Evolutionary conservation across 2,888 invertebrate genomes (phyloP).

Genomic region (Leucophenga montana): DNA sequence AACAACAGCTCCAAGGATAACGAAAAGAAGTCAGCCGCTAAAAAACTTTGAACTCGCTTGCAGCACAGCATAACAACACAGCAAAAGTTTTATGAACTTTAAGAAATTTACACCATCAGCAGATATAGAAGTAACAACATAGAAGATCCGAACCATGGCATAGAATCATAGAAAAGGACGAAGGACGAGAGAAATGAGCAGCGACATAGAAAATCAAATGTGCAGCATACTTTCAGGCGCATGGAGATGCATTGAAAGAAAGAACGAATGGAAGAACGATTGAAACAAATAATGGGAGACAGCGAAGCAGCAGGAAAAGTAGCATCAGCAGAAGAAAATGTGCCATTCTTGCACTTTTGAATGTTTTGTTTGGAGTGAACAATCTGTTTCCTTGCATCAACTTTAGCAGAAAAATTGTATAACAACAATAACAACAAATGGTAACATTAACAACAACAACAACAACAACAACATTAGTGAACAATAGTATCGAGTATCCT

Average conservation of each 20-base stretch:
- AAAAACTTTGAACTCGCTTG: constrained; percentile 32
- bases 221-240: constrained; percentile 9
- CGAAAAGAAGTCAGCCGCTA: constrained; percentile 16
- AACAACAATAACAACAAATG: constrained; percentile 38
- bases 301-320: background rate
- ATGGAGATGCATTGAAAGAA: background rate
- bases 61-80: constrained; percentile 34
- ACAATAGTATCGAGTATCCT: background rate
- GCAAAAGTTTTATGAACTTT: constrained; percentile 58
- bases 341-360: constrained; percentile 22
- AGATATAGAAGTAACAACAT: constrained; percentile 54
- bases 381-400: constrained; percentile 60
- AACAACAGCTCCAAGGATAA: constrained; percentile 5
- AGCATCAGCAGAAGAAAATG: constrained; percentile 8
- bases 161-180: background rate
- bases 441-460: background rate
- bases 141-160: background rate
- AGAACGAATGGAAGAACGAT: background rate
- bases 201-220: constrained; percentile 20
- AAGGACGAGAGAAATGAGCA: constrained; percentile 26
- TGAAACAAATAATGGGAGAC: background rate
- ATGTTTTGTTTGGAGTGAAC: constrained; percentile 45
- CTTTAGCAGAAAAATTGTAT: constrained; percentile 54
- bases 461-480: background rate
- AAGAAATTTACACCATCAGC: constrained; percentile 67